phyloP scores from a whole-genome alignment of 2,113 vertebrate genomes.

The Thryonomys swinderianus region DNA sequence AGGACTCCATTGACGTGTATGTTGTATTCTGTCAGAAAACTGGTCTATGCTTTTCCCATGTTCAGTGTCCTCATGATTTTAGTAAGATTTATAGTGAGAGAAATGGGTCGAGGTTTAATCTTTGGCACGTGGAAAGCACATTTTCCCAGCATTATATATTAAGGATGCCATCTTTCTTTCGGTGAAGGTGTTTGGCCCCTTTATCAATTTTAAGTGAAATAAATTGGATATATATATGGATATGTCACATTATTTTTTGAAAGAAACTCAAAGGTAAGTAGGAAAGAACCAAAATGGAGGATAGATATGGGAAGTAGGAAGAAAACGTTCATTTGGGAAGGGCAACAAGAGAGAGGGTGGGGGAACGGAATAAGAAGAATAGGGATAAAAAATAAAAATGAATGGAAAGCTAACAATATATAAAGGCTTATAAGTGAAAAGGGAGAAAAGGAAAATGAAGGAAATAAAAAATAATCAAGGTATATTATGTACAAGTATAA shows the following conservation, averaged over 20 bases:
- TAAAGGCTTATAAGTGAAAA: not conserved
- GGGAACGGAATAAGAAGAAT: not conserved
- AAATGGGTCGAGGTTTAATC: not conserved
- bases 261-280: not conserved
- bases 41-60: not conserved
- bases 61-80: not conserved
- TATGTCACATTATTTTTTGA: not conserved
- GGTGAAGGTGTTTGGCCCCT: not conserved
- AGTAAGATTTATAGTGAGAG: not conserved
- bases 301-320: not conserved
- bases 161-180: not conserved
- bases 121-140: not conserved
- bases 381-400: not conserved
- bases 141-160: not conserved
- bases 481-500: not conserved
- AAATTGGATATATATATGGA: not conserved
- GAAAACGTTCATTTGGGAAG: not conserved
- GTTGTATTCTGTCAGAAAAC: not conserved
- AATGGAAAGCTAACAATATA: not conserved
- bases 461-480: not conserved
- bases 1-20: not conserved
- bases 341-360: not conserved
- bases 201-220: not conserved
- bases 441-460: not conserved
- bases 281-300: not conserved